phyloP scores from a whole-genome alignment of 2,113 vertebrate species.

The Camelus bactrianus region DNA sequence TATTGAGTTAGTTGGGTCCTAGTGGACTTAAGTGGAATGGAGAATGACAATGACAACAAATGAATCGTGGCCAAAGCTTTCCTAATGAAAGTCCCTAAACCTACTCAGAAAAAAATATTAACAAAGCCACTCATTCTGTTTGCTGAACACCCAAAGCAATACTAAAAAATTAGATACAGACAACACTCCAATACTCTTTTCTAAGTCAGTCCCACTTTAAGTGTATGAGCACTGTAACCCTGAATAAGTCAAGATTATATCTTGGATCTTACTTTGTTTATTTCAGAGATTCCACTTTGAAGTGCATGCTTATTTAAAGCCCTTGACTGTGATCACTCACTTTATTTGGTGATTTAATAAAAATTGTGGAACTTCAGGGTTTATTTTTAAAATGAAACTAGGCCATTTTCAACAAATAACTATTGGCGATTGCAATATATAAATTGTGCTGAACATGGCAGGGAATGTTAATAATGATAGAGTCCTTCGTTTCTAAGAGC shows the following conservation, averaged over 20 bases:
- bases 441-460: background rate
- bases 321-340: background rate
- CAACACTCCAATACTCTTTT: background rate
- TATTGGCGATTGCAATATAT: background rate
- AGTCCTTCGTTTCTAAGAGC: background rate
- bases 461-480: background rate
- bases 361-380: background rate
- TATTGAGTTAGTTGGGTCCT: constrained; percentile 71
- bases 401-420: constrained; percentile 31
- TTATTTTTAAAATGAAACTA: background rate
- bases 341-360: constrained; percentile 55
- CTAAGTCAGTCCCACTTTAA: background rate
- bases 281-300: background rate
- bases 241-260: constrained; percentile 25
- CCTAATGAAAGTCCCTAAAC: constrained; percentile 13
- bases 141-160: constrained; percentile 17
- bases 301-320: background rate
- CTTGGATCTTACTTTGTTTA: constrained; percentile 8
- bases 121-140: constrained; percentile 2
- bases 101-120: background rate
- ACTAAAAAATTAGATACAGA: constrained; percentile 13
- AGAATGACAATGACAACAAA: constrained; percentile 18
- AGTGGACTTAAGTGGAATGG: constrained; percentile 44
- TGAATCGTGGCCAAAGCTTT: constrained; percentile 9
- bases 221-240: background rate